A percentile compares a stretch with the other conserved stretches of the same genome.
Conservation (phyloP, 1,140 invertebrate species). For the Sinonovacula constricta region DNA sequence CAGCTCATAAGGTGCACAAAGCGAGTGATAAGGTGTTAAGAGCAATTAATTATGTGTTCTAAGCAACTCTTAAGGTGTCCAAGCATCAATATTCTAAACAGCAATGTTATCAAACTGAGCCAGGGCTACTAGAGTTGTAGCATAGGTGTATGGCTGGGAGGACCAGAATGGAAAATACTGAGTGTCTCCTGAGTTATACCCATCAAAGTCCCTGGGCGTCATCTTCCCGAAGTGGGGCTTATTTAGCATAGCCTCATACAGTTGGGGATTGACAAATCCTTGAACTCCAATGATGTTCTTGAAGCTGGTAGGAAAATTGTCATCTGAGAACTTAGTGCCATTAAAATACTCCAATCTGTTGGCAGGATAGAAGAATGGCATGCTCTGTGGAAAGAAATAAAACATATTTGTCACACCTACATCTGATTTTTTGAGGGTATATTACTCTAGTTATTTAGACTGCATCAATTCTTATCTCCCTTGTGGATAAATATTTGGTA, state of each 20-base stretch:
- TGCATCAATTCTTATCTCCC: too few species aligned
- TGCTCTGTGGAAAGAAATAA: slow-evolving; percentile 47
- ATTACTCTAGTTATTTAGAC: too few species aligned
- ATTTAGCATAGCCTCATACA: slow-evolving; percentile 58
- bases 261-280: slow-evolving; percentile 51
- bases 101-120: slow-evolving; percentile 61
- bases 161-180: slow-evolving; percentile 69
- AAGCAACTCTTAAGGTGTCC: too few species aligned
- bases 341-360: slow-evolving; percentile 65
- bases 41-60: too few species aligned
- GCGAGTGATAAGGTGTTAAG: too few species aligned
- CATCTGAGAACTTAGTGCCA: slow-evolving; percentile 52
- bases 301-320: slow-evolving; percentile 15
- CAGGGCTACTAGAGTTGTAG: slow-evolving; percentile 62
- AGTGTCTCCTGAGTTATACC: slow-evolving; percentile 59
- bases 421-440: too few species aligned
- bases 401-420: not conserved
- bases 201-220: slow-evolving; percentile 66
- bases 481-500: too few species aligned
- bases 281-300: slow-evolving; percentile 58
- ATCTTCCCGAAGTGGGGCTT: slow-evolving; percentile 63
- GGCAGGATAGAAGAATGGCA: slow-evolving; percentile 61
- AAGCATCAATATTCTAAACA: too few species aligned
- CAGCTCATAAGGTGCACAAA: too few species aligned
- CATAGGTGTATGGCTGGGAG: slow-evolving; percentile 67